Evolutionary conservation across 2,113 vertebrate species (phyloP), one percentile per base, ranked within the genome.

Genomic region (Atractosteus spatula): DNA sequence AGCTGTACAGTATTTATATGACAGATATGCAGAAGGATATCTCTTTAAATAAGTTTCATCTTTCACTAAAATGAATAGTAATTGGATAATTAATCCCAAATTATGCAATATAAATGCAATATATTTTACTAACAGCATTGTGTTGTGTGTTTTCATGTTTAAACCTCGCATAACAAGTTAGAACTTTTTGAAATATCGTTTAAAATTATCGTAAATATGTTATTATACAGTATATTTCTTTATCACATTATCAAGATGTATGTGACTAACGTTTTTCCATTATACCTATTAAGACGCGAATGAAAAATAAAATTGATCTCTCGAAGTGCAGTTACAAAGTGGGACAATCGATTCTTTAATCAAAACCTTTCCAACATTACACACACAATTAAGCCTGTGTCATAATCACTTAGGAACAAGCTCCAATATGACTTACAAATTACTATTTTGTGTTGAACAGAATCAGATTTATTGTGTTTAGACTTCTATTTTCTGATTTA

Each of bases 221-320:
- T 29, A 29, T 29, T 29, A 29, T 29, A 2, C 29, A 29, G 29
- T 29, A 29, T 29, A 29, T 29, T 29, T 29, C 29, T 29, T 29
- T 29, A 29, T 29, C 29, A 29, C 29, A 29, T 29, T 29, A 51
- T 51, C 47, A 51, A 51, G 47, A 10, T 10, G 47, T 5, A 51
- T 51, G 47, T 51, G 47, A 10, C 5, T 10, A 10, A 51, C 5
- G 5, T 5, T 51, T 51, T 44, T n/a, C 11, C 64, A 16, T 13
- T 8, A 3, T 45, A 11, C 64, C 41, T 16, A n/a, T 44, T 45
- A 47, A 11, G 7, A n/a, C 8, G 42, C 42, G 64, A 43, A 66
- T 44, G 64, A 66, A 66, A 66, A 66, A 66, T 66, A 66, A 66
- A 42, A 43, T 66, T 66, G 64, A 66, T 66, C 41, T 66, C 7